Base-by-base conservation (phyloP, 2,797 vertebrate species). In the Semaprochilodus insignis region DNA sequence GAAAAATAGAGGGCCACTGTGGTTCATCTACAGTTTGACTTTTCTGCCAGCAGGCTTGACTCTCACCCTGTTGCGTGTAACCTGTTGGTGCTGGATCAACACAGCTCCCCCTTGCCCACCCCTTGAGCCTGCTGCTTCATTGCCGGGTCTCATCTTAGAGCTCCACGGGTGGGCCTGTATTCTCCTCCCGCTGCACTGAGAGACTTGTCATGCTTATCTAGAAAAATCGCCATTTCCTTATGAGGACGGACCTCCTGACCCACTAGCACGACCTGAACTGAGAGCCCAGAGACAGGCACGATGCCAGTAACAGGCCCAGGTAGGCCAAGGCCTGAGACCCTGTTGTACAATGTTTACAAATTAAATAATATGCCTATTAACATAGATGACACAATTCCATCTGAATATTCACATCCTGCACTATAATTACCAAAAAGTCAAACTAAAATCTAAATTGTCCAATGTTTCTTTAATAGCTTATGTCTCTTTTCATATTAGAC, bases 131-230 rank as follows among this genome's bases (percentile, higher is more conserved):
- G 13, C 76, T 59, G 72, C 67, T 55, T 23, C 2, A 80, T 84
- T 88, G 85, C 80, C 67, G 55, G 85, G 87, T 88, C 90, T 92
- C 88, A 92, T 92, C 89, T 91, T 74, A 36, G 23, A 60, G 60
- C 77, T 77, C 78, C 86, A 85, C 71, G 11, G 88, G 71, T 69
- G 66, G 82, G 62, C 34, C 27, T 73, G 17, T 71, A 62, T 69
- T 77, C 78, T 67, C 78, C 84, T 70, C 17, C 14, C 23, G 57
- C 66, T 44, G 88, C 75, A 85, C 72, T 62, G 60, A 23, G 65
- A 11, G 60, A 34, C 52, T 23, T n/a, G 63, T 16, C 80, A 27
- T 63, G 36, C 52, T 62, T 23, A 51, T 81, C 31, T 63, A 65
- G 31, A 31, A 17, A 66, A n/a, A n/a, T 80, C 78, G 25, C 62